Evolutionary conservation across 2,113 vertebrate genomes (phyloP), one percentile per base, ranked within the genome.

Genomic region (Oplegnathus fasciatus): DNA sequence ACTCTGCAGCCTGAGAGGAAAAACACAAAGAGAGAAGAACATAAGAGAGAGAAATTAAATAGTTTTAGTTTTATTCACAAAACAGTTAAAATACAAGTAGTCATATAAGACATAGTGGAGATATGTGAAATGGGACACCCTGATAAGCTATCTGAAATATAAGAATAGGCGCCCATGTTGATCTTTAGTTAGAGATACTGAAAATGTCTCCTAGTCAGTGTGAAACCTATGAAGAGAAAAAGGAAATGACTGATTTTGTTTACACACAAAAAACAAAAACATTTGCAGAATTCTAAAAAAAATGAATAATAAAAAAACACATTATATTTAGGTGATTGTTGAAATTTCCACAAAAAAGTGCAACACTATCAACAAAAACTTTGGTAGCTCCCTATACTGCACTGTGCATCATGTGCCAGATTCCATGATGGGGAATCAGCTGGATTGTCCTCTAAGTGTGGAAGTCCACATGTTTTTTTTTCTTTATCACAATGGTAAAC

Each of bases 1-100:
- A 17, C 96, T 97, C 90, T 98, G 98, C 15, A 97, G 78, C 42
- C 98, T 99, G 92, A 75, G 24, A 65, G 18, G 24, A 84, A 74
- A 54, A 65, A 76, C 28, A 73, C 13, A 66, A 24, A 24, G 22
- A 54, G 42, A 15, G 9, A 61, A 37, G 7, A 64, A 72, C 1
- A 34, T n/a, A 14, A 77, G 60, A 72, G 44, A 50, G 64, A 37
- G 13, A 54, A 60, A 50, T 37, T 6, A n/a, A n/a, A n/a, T n/a
- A n/a, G n/a, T n/a, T n/a, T n/a, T n/a, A n/a, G n/a, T n/a, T n/a
- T n/a, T n/a, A n/a, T n/a, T n/a, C n/a, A n/a, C n/a, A n/a, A n/a
- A n/a, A n/a, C n/a, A n/a, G n/a, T n/a, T n/a, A n/a, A n/a, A n/a
- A n/a, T 37, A 37, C 34, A 37, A 37, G n/a, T n/a, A n/a, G n/a